These are phyloP conservation scores for Vipera latastei DNA, from an alignment of 2,797 vertebrate genomes.

Conservation along the genomic window DNA sequence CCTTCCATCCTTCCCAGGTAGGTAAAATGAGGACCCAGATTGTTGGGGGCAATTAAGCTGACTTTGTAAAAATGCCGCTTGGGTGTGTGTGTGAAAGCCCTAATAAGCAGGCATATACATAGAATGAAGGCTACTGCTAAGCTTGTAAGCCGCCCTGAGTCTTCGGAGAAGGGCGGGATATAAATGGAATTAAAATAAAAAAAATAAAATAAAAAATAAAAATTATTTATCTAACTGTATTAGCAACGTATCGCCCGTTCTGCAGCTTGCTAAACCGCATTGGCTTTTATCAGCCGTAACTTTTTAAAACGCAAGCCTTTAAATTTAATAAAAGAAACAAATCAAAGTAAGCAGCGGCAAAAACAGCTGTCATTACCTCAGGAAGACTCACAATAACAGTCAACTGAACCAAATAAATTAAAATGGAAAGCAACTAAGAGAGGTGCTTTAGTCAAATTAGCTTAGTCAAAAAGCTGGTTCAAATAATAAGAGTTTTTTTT, in stretches of 20 bases:
- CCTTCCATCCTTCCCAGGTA: too few species aligned
- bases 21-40: too few species aligned
- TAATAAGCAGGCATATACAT: too few species aligned
- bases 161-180: too few species aligned
- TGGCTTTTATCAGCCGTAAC: background rate
- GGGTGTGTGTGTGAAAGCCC: too few species aligned
- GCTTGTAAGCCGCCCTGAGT: too few species aligned
- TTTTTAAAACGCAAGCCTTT: background rate
- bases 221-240: background rate
- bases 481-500: background rate
- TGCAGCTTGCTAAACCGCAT: background rate
- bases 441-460: background rate
- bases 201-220: too few species aligned
- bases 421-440: background rate
- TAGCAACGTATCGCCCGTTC: background rate
- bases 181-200: too few species aligned
- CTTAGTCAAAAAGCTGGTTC: background rate
- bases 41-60: too few species aligned
- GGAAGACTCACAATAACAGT: background rate
- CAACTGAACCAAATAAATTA: background rate
- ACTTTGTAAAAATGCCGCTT: too few species aligned
- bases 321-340: background rate
- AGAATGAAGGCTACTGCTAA: too few species aligned
- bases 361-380: background rate
- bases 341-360: background rate